phyloP scores from a whole-genome alignment of 2,113 vertebrate genomes.

The Pavo muticus region DNA sequence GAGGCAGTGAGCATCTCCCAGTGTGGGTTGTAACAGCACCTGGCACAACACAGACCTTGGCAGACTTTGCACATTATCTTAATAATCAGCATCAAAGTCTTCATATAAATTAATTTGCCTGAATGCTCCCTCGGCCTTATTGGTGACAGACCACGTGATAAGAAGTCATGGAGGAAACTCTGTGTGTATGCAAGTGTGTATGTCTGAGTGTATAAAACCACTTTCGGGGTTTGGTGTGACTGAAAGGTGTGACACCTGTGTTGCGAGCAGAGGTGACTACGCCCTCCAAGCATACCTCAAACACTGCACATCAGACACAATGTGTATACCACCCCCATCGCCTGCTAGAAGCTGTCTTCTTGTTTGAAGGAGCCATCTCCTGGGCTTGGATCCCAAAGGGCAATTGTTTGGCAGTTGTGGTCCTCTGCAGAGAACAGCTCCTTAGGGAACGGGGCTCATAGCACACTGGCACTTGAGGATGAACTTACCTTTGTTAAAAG shows the following conservation, averaged over 20 bases:
- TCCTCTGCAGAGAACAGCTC: not conserved
- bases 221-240: not conserved
- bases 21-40: not conserved
- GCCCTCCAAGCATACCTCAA: not conserved
- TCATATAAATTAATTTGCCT: not conserved
- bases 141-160: not conserved
- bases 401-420: not conserved
- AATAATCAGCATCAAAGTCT: not conserved
- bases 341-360: not conserved
- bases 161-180: not conserved
- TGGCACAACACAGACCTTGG: not conserved
- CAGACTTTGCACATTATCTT: not conserved
- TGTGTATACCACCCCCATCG: fast-evolving
- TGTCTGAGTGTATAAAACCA: not conserved
- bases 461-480: too few relatives aligned
- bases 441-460: not conserved
- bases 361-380: not conserved
- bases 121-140: not conserved
- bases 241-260: not conserved
- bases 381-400: not conserved
- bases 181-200: too few relatives aligned
- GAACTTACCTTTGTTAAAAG: not conserved
- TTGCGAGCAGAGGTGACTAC: not conserved
- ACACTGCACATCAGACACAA: not conserved
- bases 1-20: not conserved